Evolutionary conservation across 2,113 vertebrate genomes (phyloP), one percentile per base, ranked within the genome.

Genomic region (Leptosomus discolor): DNA sequence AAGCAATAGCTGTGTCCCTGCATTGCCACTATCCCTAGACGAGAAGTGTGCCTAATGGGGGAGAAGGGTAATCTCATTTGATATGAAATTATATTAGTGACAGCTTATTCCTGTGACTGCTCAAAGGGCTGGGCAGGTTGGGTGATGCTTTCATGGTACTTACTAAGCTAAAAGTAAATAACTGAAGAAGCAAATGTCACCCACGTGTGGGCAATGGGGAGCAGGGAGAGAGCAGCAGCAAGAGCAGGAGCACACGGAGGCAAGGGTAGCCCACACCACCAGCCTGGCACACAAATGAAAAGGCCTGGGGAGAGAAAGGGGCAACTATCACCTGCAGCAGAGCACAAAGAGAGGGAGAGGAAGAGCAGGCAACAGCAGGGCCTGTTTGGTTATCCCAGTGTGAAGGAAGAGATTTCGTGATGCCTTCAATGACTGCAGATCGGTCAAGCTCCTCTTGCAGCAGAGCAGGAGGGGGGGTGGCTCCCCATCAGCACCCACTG

Each of bases 1-100:
- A 75, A 74, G 89, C 32, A 69, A 54, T 93, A 82, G 90, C 89
- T 83, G 83, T 71, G 85, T 89, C 76, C 85, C 67, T 65, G 85
- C 5, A 0, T 9, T 30, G 84, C 93, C 48, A 32, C 92, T 87
- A 2, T 91, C 86, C 26, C 3, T 8, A 5, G 83, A 78, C 3
- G 65, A 96, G 95, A 87, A 96, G 94, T 78, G 61, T 87, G 92
- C 91, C 89, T 96, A 94, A 97, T 91, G 94, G 94, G 69, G 88
- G 90, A 97, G 86, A 84, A 91, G 86, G 57, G 83, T 96, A 96
- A 97, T 97, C 96, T 96, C 90, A 90, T 97, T 98, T 91, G 93
- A 91, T 94, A 94, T 64, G 53, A 97, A 94, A 83, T 61, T 73
- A 57, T 91, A 86, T 94, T 97, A 84, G 78, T 96, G 96, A 95